Percentiles rank a stretch among this genome's conserved stretches.
phyloP scores from a whole-genome alignment of 2,888 invertebrate genomes.

The Diogma glabrata region DNA sequence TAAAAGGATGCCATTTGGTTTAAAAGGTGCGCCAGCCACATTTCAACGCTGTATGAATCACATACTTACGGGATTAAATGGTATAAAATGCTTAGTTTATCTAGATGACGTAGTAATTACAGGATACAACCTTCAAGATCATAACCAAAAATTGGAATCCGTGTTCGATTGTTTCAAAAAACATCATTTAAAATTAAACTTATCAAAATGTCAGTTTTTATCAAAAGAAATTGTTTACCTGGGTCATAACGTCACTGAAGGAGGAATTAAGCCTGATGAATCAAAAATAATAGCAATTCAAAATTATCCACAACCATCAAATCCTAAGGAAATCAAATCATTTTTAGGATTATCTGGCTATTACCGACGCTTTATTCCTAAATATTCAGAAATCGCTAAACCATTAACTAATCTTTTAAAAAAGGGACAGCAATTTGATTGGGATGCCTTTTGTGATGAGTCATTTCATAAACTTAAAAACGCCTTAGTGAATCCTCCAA shows the following conservation, averaged over 20 bases:
- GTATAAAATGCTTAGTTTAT: not conserved
- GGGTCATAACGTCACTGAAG: not conserved
- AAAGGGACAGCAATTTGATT: not conserved
- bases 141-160: not conserved
- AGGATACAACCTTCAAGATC: not conserved
- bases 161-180: not conserved
- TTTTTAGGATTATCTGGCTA: not conserved
- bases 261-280: not conserved
- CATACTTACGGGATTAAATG: not conserved
- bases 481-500: not conserved
- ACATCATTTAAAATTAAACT: not conserved
- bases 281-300: not conserved
- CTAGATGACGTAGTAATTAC: not conserved
- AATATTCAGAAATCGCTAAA: not conserved
- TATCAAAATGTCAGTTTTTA: not conserved
- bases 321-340: too few species aligned
- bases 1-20: conserved; percentile 21
- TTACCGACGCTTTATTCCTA: too few species aligned
- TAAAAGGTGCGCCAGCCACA: conserved; percentile 22
- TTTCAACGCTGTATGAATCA: conserved; percentile 18
- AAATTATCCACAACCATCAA: not conserved
- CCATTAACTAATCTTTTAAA: not conserved
- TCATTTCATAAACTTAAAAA: not conserved
- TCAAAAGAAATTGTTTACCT: not conserved
- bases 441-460: not conserved